A percentile compares a stretch with the other conserved stretches of the same genome.
Evolutionary conservation across 37 sponge, comb jelly and placozoan genomes (phyloP).

Genomic region (Halichondria panicea): DNA sequence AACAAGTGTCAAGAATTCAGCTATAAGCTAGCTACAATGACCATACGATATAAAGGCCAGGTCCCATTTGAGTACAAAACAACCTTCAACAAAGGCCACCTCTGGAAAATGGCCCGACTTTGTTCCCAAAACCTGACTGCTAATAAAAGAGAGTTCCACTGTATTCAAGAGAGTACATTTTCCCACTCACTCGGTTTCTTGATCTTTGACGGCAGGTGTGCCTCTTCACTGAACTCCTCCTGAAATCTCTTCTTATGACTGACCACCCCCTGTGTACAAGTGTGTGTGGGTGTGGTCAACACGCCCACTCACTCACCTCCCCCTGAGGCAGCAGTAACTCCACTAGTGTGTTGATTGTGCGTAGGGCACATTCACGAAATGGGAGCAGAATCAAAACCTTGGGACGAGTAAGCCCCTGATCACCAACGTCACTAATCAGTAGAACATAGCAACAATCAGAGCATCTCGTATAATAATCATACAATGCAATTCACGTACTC

Average conservation of each 20-base stretch:
- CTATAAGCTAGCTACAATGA: too few relatives aligned
- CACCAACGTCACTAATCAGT: conserved; percentile 56
- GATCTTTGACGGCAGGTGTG: conserved; percentile 13
- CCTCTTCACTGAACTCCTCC: conserved; percentile 60
- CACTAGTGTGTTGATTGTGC: conserved; percentile 49
- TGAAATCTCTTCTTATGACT: conserved; percentile 69
- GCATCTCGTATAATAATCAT: neutral
- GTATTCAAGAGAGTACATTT: too few relatives aligned
- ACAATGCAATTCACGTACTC: conserved; percentile 23
- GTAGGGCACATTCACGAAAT: conserved; percentile 85
- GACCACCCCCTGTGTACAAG: conserved; percentile 65
- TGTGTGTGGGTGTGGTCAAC: neutral
- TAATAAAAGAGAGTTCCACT: too few relatives aligned
- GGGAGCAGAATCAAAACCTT: conserved; percentile 92
- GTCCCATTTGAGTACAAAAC: too few relatives aligned
- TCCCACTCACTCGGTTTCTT: too few relatives aligned
- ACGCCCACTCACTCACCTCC: conserved; percentile 29
- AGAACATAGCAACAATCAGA: neutral
- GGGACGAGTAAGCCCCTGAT: conserved; percentile 96
- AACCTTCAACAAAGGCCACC: too few relatives aligned
- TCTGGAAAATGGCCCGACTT: too few relatives aligned
- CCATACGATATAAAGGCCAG: too few relatives aligned
- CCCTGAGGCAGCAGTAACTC: conserved; percentile 61
- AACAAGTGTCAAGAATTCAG: too few relatives aligned
- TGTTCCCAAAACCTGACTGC: too few relatives aligned